Percentiles rank a stretch among this genome's conserved stretches.
These are phyloP conservation scores for Drosophila hawaiiensis DNA, from an alignment of 2,888 invertebrate species.

Conservation along the genomic window DNA sequence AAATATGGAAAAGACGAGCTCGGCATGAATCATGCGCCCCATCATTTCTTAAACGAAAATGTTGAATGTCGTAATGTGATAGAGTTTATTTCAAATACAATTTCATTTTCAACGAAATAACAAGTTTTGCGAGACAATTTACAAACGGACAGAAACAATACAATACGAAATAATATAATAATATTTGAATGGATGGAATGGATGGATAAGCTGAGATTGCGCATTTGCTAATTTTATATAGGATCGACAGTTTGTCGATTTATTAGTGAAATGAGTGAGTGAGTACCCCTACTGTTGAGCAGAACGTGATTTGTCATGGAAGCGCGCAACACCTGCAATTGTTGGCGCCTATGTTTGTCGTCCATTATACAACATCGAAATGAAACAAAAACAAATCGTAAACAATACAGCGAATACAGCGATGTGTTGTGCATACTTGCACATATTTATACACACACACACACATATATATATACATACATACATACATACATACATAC, in stretches of 20 bases:
- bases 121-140: not conserved
- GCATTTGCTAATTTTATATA: not conserved
- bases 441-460: constrained; percentile 3
- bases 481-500: not conserved
- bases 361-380: constrained; percentile 48
- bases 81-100: not conserved
- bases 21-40: constrained; percentile 39
- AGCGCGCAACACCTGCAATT: constrained; percentile 32
- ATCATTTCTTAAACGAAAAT: constrained; percentile 37
- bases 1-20: constrained; percentile 49
- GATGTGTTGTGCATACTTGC: constrained; percentile 5
- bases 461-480: constrained; percentile 2
- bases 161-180: not conserved
- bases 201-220: not conserved
- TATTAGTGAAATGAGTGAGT: not conserved
- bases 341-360: constrained; percentile 49
- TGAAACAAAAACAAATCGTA: constrained; percentile 23
- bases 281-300: not conserved
- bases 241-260: not conserved
- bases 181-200: not conserved
- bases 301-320: constrained; percentile 50
- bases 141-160: not conserved
- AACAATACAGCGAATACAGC: constrained; percentile 45
- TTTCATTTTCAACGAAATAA: constrained; percentile 22
- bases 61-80: constrained; percentile 37